phyloP scores from a whole-genome alignment of 1,140 invertebrate genomes.

The Hestina assimilis region DNA sequence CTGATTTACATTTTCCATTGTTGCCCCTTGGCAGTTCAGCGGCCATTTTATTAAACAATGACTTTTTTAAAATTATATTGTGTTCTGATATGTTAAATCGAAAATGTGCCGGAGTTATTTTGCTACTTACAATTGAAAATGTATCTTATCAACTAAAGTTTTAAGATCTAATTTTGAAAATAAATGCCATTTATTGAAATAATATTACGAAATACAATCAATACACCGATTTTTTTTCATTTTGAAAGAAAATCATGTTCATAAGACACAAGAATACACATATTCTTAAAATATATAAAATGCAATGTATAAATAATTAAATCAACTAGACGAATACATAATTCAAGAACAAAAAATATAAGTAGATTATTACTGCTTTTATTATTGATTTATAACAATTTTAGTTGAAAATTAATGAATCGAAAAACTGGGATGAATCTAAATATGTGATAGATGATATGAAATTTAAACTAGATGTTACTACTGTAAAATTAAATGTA shows the following conservation, averaged over 20 bases:
- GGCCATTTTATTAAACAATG: constrained; percentile 19
- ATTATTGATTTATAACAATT: not conserved
- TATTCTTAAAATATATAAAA: not conserved
- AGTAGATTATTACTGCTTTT: constrained; percentile 18
- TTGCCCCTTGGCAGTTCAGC: constrained; percentile 27
- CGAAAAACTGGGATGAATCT: constrained; percentile 7
- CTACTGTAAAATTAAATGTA: constrained; percentile 41
- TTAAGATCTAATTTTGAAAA: constrained; percentile 47
- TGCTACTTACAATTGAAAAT: constrained; percentile 40
- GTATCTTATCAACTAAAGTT: constrained; percentile 34
- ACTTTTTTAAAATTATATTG: constrained; percentile 8
- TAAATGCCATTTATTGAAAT: constrained; percentile 48
- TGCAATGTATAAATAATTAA: constrained; percentile 12
- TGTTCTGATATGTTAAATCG: constrained; percentile 3
- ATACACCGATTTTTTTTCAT: not conserved
- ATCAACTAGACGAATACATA: constrained; percentile 17
- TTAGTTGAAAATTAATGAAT: constrained; percentile 2
- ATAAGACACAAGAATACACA: not conserved
- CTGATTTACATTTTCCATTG: constrained; percentile 25
- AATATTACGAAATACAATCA: constrained; percentile 1
- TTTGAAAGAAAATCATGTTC: constrained; percentile 2
- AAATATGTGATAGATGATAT: constrained; percentile 23
- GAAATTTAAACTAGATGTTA: constrained; percentile 44
- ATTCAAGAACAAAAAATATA: constrained; percentile 5
- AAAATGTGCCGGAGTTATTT: constrained; percentile 38